These are phyloP conservation scores for Clarias laeviceps DNA, from an alignment of 2,797 vertebrate genomes.

Conservation along the genomic window DNA sequence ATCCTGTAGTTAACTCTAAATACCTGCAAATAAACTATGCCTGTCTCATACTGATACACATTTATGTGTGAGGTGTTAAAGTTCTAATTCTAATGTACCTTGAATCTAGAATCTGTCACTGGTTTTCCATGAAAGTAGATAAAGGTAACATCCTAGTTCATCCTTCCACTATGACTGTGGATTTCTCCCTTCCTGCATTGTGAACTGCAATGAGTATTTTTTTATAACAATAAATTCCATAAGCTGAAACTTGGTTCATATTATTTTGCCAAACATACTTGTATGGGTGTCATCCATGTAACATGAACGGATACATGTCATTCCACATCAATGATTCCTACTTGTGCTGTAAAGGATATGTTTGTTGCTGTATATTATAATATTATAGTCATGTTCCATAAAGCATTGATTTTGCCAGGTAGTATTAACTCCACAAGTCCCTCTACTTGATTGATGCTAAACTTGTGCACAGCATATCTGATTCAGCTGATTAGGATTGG, in stretches of 20 bases:
- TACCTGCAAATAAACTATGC: conserved; percentile 76
- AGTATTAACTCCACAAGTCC: neutral
- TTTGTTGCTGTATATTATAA: neutral
- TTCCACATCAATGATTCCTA: neutral
- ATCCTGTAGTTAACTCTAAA: conserved; percentile 49
- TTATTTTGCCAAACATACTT: conserved; percentile 8
- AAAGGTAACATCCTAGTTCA: conserved; percentile 50
- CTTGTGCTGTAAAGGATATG: neutral
- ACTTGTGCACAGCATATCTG: neutral
- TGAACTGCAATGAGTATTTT: conserved; percentile 50
- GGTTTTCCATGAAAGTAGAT: conserved; percentile 42
- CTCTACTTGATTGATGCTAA: neutral
- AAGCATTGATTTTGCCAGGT: neutral
- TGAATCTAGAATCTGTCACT: conserved; percentile 39
- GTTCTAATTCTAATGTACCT: conserved; percentile 43
- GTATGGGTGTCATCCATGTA: neutral
- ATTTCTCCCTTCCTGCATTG: conserved; percentile 29
- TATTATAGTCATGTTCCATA: neutral
- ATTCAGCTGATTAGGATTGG: neutral
- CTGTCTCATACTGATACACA: conserved; percentile 61
- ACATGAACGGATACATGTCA: neutral
- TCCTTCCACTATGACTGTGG: conserved; percentile 46
- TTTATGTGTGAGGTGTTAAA: conserved; percentile 27
- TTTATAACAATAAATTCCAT: conserved; percentile 58
- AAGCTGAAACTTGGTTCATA: conserved; percentile 21